These are phyloP conservation scores for Nasonia longicornis DNA, from an alignment of 1,140 invertebrate species.

Conservation along the genomic window DNA sequence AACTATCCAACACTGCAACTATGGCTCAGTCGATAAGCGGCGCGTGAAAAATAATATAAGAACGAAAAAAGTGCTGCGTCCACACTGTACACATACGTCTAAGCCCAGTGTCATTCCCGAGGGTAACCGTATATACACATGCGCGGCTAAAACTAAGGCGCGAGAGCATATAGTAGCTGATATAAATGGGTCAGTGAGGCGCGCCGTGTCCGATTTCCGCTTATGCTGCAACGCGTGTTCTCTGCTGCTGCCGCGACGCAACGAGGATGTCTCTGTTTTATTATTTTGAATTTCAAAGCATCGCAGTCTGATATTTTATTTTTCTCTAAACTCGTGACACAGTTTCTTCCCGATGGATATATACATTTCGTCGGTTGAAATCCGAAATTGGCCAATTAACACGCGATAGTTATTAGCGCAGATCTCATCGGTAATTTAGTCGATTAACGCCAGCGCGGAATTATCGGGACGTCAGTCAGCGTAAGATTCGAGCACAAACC, in stretches of 20 bases:
- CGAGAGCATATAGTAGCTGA: constrained; percentile 36
- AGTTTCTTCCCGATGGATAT: neutral
- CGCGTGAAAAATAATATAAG: neutral
- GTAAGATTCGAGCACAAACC: neutral
- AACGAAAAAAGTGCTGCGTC: neutral
- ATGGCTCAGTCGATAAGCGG: neutral
- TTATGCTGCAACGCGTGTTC: constrained; percentile 23
- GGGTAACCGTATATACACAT: neutral
- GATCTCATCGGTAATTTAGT: constrained; percentile 5
- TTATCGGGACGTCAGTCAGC: neutral
- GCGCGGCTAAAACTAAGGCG: constrained; percentile 49
- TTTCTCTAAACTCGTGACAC: neutral
- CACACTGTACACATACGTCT: neutral
- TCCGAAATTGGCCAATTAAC: neutral
- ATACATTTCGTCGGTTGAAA: no score
- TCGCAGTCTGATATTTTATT: neutral
- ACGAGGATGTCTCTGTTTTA: neutral
- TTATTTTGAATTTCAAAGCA: neutral
- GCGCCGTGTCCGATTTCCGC: constrained; percentile 53
- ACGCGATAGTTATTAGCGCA: neutral
- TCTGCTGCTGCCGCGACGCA: neutral
- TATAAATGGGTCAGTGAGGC: constrained; percentile 58
- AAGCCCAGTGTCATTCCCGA: neutral
- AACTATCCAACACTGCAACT: neutral
- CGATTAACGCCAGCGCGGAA: neutral